These are phyloP conservation scores for Dysmachus trigonus DNA, from an alignment of 2,888 invertebrate species.

Conservation along the genomic window DNA sequence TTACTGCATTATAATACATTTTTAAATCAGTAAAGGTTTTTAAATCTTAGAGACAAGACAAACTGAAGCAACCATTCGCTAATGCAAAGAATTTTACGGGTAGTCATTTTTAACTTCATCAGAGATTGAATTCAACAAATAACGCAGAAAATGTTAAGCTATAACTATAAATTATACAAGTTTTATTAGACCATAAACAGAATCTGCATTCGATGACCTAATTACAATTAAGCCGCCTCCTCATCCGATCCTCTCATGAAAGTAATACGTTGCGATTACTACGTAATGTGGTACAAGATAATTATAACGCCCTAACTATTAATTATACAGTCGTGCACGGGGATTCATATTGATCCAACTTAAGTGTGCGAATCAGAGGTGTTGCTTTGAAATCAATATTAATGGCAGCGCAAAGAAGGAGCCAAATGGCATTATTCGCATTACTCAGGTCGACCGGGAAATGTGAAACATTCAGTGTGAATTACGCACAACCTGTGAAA, in stretches of 20 bases:
- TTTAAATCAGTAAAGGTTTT: no score
- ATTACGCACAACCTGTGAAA: background rate
- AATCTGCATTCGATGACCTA: background rate
- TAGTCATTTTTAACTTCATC: no score
- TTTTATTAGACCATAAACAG: background rate
- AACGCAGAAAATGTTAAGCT: background rate
- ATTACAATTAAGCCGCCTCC: background rate
- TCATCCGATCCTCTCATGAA: background rate
- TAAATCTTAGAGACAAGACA: no score
- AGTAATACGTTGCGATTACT: background rate
- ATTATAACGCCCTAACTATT: background rate
- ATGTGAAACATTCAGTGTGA: background rate
- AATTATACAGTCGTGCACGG: background rate
- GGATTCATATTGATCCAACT: background rate
- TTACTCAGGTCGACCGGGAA: background rate
- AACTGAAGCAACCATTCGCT: no score
- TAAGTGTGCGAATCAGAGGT: background rate
- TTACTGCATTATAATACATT: no score
- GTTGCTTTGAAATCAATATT: background rate
- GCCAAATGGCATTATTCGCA: background rate
- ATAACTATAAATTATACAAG: background rate
- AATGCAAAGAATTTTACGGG: no score
- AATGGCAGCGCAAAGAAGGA: background rate
- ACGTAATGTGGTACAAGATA: background rate
- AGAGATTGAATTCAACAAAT: no score